Percentiles rank a stretch among this genome's conserved stretches.
Evolutionary conservation across 2,888 invertebrate genomes (phyloP).

Genomic region (Blomia tropicalis): DNA sequence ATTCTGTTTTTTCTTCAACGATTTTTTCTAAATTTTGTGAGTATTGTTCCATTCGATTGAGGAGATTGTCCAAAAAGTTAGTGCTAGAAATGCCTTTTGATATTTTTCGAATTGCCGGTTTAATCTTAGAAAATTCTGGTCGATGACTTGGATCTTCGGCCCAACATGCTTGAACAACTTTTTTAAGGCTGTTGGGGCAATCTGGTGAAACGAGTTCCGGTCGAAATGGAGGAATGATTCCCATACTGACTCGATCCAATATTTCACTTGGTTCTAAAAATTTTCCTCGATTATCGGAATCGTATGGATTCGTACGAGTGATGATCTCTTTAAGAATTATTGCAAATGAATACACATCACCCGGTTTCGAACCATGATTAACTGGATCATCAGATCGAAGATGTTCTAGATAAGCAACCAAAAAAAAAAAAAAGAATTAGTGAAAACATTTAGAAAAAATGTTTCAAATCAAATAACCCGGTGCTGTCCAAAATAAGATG

Average conservation of each 20-base stretch:
- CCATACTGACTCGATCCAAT: conserved; percentile 19
- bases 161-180: conserved; percentile 35
- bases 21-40: conserved; percentile 82
- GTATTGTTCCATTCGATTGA: conserved; percentile 94
- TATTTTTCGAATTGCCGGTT: conserved; percentile 38
- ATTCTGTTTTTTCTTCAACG: conserved; percentile 82
- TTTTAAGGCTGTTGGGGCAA: conserved; percentile 1
- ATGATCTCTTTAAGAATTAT: conserved; percentile 17
- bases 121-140: conserved; percentile 39
- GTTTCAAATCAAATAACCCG: background rate
- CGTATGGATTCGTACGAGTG: conserved; percentile 4
- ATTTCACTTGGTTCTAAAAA: conserved; percentile 8
- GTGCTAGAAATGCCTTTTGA: conserved; percentile 44
- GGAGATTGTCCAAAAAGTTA: conserved; percentile 84
- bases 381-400: background rate
- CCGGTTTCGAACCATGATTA: background rate
- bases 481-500: conserved; percentile 14
- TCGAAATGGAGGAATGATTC: conserved; percentile 1
- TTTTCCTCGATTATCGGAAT: background rate
- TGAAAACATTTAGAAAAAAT: background rate
- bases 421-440: background rate
- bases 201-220: background rate
- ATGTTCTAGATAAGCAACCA: conserved; percentile 5
- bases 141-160: conserved; percentile 37
- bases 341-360: conserved; percentile 19